Conservation (phyloP, 2,797 vertebrate genomes). For the Momotus momota region DNA sequence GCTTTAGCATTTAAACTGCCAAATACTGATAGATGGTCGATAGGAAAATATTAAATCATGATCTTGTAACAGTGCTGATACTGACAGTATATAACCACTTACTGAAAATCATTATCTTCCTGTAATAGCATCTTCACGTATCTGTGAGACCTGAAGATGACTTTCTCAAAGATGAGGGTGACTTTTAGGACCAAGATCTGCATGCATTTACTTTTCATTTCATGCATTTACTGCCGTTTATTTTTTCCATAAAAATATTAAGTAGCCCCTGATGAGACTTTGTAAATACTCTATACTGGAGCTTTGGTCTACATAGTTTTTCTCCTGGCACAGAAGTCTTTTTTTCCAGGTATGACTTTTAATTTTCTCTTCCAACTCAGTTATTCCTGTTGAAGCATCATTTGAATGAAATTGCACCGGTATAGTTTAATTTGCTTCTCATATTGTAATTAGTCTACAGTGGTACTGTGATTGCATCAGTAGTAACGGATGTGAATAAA, state of each 20-base stretch:
- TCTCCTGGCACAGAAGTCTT: neutral
- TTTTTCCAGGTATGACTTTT: neutral
- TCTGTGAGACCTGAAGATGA: neutral
- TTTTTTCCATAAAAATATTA: neutral
- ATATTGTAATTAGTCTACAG: slow-evolving; percentile 1
- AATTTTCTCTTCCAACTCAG: neutral
- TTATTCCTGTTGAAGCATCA: neutral
- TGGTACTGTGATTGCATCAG: neutral
- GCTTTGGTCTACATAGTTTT: neutral
- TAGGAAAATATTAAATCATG: neutral
- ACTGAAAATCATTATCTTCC: neutral
- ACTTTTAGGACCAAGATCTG: neutral
- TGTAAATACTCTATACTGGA: fast-evolving
- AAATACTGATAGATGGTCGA: neutral
- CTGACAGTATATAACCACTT: neutral
- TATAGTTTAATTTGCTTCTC: slow-evolving; percentile 23
- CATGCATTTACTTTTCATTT: neutral
- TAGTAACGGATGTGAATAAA: neutral
- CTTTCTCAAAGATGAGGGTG: neutral
- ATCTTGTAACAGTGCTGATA: neutral
- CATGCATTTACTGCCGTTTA: neutral
- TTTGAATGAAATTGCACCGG: neutral
- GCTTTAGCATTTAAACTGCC: neutral
- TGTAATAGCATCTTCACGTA: neutral
- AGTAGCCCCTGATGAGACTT: neutral